Conservation (phyloP, 1,140 invertebrate genomes). For the Meteorus sp. region DNA sequence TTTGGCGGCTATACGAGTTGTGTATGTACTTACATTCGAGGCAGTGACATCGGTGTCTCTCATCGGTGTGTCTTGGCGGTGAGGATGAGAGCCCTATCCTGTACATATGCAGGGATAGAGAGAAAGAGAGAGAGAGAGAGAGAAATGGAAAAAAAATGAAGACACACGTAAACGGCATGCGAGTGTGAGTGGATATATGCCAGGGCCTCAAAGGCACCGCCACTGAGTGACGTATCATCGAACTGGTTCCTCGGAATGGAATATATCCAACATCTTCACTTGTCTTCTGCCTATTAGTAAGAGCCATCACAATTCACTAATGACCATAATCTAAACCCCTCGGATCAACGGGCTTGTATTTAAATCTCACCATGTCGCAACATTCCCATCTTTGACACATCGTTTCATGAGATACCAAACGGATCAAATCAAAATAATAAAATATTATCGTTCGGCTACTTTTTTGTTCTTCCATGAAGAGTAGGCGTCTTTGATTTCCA, state of each 20-base stretch:
- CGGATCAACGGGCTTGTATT: constrained; percentile 27
- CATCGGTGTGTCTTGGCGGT: not conserved
- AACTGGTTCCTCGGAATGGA: constrained; percentile 25
- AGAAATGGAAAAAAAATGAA: constrained; percentile 34
- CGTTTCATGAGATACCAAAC: too few species aligned
- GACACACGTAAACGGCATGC: not conserved
- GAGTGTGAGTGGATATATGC: constrained; percentile 12
- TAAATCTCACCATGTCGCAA: not conserved
- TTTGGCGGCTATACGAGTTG: constrained; percentile 5
- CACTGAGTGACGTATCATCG: constrained; percentile 30
- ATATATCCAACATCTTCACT: constrained; percentile 34
- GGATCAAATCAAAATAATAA: too few species aligned
- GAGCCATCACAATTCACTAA: constrained; percentile 42
- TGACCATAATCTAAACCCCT: constrained; percentile 33
- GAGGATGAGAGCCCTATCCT: constrained; percentile 9
- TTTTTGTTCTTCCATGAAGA: too few species aligned
- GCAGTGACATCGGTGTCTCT: constrained; percentile 8
- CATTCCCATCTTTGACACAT: not conserved
- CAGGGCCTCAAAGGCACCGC: constrained; percentile 33
- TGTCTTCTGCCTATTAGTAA: constrained; percentile 43
- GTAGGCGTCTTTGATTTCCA: too few species aligned
- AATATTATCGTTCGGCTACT: too few species aligned
- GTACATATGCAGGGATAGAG: not conserved
- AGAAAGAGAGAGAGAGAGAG: constrained; percentile 17
- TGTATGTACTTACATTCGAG: constrained; percentile 11